Percentiles rank a stretch among this genome's conserved stretches.
Evolutionary conservation across 1,140 invertebrate species (phyloP).

Genomic region (Drosophila serrata): DNA sequence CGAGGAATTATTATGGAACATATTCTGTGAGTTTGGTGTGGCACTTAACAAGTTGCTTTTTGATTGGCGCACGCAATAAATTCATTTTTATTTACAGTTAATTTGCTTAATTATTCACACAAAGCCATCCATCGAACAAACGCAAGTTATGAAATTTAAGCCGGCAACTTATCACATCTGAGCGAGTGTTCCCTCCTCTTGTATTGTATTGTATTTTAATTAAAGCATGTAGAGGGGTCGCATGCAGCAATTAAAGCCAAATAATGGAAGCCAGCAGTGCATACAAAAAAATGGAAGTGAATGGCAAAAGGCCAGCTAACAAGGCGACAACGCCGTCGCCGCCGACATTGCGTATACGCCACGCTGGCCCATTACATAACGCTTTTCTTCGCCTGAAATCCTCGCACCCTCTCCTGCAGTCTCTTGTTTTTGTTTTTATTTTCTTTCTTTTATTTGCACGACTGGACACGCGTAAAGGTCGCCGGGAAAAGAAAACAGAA

Average conservation of each 20-base stretch:
- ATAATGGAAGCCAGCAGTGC: constrained; percentile 78
- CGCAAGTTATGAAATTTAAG: constrained; percentile 62
- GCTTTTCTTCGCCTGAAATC: constrained; percentile 61
- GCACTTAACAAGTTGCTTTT: constrained; percentile 78
- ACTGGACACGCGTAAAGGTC: constrained; percentile 65
- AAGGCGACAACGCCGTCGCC: constrained; percentile 53
- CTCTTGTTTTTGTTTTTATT: constrained; percentile 5
- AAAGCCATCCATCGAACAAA: constrained; percentile 30
- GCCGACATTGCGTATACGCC: constrained; percentile 74
- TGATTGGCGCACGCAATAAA: constrained; percentile 71
- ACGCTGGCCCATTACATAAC: constrained; percentile 68
- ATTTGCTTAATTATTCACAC: constrained; percentile 71
- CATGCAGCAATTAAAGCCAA: constrained; percentile 82
- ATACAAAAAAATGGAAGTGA: constrained; percentile 79
- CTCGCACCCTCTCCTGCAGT: constrained; percentile 9
- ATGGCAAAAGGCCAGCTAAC: constrained; percentile 73
- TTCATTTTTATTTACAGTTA: constrained; percentile 73
- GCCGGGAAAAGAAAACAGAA: constrained; percentile 40
- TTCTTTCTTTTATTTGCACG: constrained; percentile 42
- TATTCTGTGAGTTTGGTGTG: constrained; percentile 42
- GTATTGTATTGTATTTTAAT: constrained; percentile 71
- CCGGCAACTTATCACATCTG: constrained; percentile 62
- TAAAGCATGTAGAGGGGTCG: constrained; percentile 72
- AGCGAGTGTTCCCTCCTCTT: constrained; percentile 4
- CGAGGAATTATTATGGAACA: constrained; percentile 44